Percentiles rank a stretch among this genome's conserved stretches.
These are phyloP conservation scores for Xylocopa sonorina DNA, from an alignment of 1,140 invertebrate species.

Conservation along the genomic window DNA sequence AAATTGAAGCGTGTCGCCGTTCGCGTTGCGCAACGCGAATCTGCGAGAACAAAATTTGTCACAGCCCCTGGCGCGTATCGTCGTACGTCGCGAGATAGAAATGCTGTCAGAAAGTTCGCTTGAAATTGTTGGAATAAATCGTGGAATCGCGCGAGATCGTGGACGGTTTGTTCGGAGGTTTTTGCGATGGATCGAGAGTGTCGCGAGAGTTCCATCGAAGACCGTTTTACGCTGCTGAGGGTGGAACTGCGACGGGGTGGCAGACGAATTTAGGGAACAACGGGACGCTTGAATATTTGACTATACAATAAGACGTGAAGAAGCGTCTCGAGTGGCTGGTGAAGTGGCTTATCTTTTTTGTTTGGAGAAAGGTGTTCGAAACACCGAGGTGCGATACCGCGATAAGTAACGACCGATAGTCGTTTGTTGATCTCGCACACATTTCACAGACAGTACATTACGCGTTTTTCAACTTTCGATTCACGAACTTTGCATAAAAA, in stretches of 20 bases:
- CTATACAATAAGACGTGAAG: constrained; percentile 36
- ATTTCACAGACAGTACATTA: not conserved
- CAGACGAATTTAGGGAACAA: not conserved
- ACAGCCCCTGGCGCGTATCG: no score
- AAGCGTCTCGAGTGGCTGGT: constrained; percentile 44
- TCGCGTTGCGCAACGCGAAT: no score
- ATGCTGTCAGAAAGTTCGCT: no score
- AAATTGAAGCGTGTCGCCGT: no score
- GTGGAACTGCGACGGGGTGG: no score
- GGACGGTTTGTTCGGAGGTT: not conserved
- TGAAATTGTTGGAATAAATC: not conserved
- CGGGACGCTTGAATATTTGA: constrained; percentile 14
- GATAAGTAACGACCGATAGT: not conserved
- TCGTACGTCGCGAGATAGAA: no score
- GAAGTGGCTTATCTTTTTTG: constrained; percentile 51
- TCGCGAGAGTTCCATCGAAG: not conserved
- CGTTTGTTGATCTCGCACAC: constrained; percentile 17
- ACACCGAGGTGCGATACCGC: not conserved
- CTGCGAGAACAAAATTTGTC: no score
- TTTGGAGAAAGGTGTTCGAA: constrained; percentile 13
- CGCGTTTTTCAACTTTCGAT: no score
- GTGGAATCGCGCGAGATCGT: not conserved
- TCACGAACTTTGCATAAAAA: no score
- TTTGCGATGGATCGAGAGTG: not conserved
- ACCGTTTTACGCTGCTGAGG: no score